A percentile compares a stretch with the other conserved stretches of the same genome.
phyloP scores from a whole-genome alignment of 2,113 vertebrate genomes.

The Hypanus sabinus region DNA sequence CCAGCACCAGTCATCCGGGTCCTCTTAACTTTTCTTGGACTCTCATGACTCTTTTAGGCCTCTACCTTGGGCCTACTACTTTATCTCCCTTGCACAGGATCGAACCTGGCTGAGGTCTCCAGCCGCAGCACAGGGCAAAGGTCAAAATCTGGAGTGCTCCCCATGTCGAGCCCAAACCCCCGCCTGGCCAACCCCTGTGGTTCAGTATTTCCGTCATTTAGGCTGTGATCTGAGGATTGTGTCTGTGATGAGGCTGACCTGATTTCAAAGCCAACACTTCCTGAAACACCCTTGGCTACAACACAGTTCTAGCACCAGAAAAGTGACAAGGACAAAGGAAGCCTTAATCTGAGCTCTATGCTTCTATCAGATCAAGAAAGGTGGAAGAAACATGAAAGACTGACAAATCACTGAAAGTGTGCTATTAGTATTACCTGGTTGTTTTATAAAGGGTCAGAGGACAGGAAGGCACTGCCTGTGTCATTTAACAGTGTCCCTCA shows the following conservation, averaged over 20 bases:
- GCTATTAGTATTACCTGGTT: not conserved
- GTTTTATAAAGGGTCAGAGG: not conserved
- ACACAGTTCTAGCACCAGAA: not conserved
- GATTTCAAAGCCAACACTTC: not conserved
- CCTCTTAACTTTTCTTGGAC: too few species aligned
- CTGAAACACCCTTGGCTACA: not conserved
- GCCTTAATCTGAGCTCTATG: not conserved
- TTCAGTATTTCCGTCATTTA: not conserved
- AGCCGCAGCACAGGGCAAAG: not conserved
- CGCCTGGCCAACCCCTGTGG: not conserved
- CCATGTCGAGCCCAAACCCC: too few species aligned
- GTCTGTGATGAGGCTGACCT: not conserved
- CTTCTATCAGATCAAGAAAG: not conserved
- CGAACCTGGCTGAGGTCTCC: not conserved
- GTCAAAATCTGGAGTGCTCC: not conserved
- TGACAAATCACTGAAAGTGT: not conserved
- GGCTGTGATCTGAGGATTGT: not conserved
- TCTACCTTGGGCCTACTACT: too few species aligned
- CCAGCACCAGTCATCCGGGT: too few species aligned
- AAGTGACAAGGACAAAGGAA: not conserved
- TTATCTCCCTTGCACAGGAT: not conserved
- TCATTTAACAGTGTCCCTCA: constrained; percentile 9
- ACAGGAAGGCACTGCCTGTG: not conserved
- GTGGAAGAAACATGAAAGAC: not conserved
- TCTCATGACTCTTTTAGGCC: too few species aligned